phyloP scores from a whole-genome alignment of 2,113 vertebrate genomes.

The Ceuthmochares aereus region DNA sequence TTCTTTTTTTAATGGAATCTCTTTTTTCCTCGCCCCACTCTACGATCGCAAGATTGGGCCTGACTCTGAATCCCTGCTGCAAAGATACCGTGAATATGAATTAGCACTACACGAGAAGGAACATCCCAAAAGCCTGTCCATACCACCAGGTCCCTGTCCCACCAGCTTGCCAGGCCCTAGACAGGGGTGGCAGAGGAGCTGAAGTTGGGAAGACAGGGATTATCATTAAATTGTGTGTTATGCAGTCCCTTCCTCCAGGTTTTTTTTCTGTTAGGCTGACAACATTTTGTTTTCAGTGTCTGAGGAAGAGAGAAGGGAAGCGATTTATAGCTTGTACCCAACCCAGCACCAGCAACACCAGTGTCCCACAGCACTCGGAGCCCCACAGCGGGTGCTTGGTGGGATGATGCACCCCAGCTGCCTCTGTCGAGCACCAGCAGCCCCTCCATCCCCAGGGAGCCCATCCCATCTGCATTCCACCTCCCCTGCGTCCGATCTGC shows the following conservation, averaged over 20 bases:
- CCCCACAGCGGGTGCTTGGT: neutral
- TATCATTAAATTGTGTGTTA: neutral
- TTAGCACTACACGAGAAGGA: accelerated
- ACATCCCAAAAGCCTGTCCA: accelerated
- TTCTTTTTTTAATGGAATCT: neutral
- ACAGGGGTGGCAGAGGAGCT: neutral
- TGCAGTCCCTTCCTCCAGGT: neutral
- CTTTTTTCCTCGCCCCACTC: neutral
- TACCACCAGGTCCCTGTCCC: accelerated
- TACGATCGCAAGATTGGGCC: neutral
- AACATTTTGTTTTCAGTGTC: neutral
- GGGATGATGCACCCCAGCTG: neutral
- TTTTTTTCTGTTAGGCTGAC: neutral
- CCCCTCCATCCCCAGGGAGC: neutral
- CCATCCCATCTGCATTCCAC: neutral
- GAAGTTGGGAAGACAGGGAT: neutral
- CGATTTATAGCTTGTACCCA: neutral
- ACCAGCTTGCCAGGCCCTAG: neutral
- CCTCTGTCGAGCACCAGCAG: neutral
- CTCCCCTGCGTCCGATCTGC: neutral
- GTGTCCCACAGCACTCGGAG: too few species aligned
- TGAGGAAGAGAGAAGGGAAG: neutral
- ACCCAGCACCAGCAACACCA: neutral
- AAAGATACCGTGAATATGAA: accelerated
- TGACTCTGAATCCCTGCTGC: neutral